Base-by-base conservation (phyloP, 53 echinoderm and acorn worm genomes). In the Holothuria leucospilota region DNA sequence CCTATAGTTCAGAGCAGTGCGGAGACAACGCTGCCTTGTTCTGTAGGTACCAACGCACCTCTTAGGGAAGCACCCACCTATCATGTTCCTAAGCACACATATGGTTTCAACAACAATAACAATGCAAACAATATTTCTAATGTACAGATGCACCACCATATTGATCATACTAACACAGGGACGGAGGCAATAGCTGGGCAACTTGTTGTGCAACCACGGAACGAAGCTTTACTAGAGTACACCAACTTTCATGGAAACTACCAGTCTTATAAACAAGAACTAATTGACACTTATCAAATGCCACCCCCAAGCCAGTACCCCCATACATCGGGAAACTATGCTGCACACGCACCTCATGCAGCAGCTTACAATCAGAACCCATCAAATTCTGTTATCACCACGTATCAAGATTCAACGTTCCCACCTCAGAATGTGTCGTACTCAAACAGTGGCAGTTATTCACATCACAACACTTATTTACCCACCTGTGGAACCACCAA, bases 191-290 rank as follows among this genome's bases (percentile, higher is more conserved):
- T 61, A 15, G 56, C 80, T 27, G 86, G 96, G 25, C 99, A 99
- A 85, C 88, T 98, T 18, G 90, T 98, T 13, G 98, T 98, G 30
- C 99, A 95, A 81, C 85, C 94, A 13, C 82, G 93, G 71, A 88
- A 94, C 13, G 85, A 94, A 27, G 94, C 89, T 56, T 86, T 96
- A 4, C 94, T 94, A 52, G 98, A 99, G 41, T 94, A 90, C 69
- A 68, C 84, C 67, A 90, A 78, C 78, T 90, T 86, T 84, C 88
- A 82, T 84, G 70, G 75, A 25, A 81, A 81, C 38, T 88, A 84
- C 29, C 93, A 91, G 42, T 87, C 85, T 27, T 94, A 93, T 80
- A 96, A 96, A 79, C 96, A 96, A 77, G 96, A 96, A 63, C 91
- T 91, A 14, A 82, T 93, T 21, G 94, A 94, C 70, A 24, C 67